These are phyloP conservation scores for Gymnogyps californianus DNA, from an alignment of 2,113 vertebrate genomes.

Conservation along the genomic window DNA sequence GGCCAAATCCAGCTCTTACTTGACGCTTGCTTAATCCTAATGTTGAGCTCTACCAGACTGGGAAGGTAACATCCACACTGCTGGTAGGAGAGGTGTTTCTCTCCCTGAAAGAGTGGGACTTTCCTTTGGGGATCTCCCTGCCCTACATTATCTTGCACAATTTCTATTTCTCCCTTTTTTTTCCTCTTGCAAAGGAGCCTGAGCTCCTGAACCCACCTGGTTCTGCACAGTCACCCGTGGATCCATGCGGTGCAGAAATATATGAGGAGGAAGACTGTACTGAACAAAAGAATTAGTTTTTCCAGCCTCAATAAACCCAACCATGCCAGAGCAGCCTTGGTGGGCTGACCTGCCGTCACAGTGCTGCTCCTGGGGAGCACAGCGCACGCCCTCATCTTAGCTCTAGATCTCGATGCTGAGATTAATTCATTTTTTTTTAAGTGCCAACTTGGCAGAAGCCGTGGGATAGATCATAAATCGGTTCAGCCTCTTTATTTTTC, in stretches of 20 bases:
- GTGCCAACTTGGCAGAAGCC: background rate
- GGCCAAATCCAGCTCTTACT: background rate
- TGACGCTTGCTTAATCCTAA: background rate
- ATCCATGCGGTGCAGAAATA: accelerated
- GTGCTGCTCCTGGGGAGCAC: background rate
- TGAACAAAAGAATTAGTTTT: background rate
- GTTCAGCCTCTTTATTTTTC: background rate
- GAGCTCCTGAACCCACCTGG: background rate
- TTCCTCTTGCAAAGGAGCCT: background rate
- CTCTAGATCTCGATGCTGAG: background rate
- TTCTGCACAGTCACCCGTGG: accelerated
- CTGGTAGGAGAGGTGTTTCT: background rate
- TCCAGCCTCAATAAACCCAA: background rate
- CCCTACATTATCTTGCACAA: background rate
- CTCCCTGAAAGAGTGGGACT: background rate
- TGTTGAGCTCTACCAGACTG: background rate
- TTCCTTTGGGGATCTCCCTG: background rate
- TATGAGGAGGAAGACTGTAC: background rate
- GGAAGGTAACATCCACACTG: background rate
- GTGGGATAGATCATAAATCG: background rate
- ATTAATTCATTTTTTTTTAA: background rate
- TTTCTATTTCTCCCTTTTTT: background rate
- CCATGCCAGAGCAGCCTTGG: background rate
- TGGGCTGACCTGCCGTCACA: background rate
- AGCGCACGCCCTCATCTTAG: accelerated